Conservation (phyloP, 2,113 vertebrate genomes). For the Rhinolophus ferrumequinum region DNA sequence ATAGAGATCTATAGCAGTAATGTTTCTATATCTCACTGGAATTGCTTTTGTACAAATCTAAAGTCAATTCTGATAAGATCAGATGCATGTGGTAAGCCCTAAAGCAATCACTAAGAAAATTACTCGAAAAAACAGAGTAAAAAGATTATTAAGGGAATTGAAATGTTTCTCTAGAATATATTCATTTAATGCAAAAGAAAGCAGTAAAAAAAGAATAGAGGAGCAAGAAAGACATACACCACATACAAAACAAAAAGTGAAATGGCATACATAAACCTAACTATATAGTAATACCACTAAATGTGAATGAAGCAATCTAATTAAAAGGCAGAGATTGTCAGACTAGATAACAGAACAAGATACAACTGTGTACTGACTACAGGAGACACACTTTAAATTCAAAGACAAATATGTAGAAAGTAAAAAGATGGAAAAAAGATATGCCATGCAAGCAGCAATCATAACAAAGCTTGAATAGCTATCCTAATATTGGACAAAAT, state of each 20-base stretch:
- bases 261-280: background rate
- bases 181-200: slow-evolving; percentile 1
- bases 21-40: background rate
- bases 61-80: background rate
- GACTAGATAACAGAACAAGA: background rate
- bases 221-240: background rate
- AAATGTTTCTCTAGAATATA: background rate
- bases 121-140: background rate
- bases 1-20: background rate
- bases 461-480: background rate
- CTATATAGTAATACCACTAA: background rate
- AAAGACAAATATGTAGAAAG: background rate
- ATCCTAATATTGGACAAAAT: background rate
- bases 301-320: background rate
- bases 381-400: background rate
- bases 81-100: background rate
- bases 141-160: background rate
- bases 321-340: slow-evolving; percentile 2
- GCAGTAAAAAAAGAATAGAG: background rate
- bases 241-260: background rate
- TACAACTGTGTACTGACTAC: background rate
- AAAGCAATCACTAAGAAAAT: slow-evolving; percentile 3
- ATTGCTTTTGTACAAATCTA: background rate
- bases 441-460: background rate
- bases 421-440: background rate